phyloP scores from a whole-genome alignment of 2,113 vertebrate species.

The Tragelaphus buxtoni region DNA sequence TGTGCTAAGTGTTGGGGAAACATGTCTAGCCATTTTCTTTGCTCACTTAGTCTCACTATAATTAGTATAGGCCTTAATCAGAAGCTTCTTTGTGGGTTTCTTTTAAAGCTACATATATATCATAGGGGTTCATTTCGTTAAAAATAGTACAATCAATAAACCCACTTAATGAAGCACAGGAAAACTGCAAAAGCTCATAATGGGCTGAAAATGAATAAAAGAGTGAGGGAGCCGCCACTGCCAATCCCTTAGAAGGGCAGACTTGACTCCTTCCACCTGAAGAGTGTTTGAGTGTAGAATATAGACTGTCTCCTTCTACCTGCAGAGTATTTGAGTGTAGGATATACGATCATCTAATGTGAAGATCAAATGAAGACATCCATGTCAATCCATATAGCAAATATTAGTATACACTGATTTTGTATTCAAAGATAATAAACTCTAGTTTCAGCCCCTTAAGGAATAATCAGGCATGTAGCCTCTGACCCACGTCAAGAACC shows the following conservation, averaged over 20 bases:
- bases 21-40: neutral
- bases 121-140: constrained; percentile 26
- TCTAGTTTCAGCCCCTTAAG: neutral
- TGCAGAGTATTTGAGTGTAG: neutral
- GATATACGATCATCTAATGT: neutral
- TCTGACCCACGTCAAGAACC: neutral
- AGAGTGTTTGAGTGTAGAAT: neutral
- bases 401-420: neutral
- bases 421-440: neutral
- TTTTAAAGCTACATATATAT: constrained; percentile 37
- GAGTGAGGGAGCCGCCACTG: neutral
- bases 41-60: neutral
- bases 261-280: neutral
- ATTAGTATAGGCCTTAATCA: constrained; percentile 17
- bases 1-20: neutral
- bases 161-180: neutral
- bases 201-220: neutral
- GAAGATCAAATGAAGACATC: neutral
- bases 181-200: neutral
- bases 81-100: constrained; percentile 16
- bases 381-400: neutral
- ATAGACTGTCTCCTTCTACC: neutral
- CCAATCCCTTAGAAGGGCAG: neutral
- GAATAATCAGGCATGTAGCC: neutral
- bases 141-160: constrained; percentile 43